These are phyloP conservation scores for Temnothorax rugatulus DNA, from an alignment of 2,888 invertebrate species.

Conservation along the genomic window DNA sequence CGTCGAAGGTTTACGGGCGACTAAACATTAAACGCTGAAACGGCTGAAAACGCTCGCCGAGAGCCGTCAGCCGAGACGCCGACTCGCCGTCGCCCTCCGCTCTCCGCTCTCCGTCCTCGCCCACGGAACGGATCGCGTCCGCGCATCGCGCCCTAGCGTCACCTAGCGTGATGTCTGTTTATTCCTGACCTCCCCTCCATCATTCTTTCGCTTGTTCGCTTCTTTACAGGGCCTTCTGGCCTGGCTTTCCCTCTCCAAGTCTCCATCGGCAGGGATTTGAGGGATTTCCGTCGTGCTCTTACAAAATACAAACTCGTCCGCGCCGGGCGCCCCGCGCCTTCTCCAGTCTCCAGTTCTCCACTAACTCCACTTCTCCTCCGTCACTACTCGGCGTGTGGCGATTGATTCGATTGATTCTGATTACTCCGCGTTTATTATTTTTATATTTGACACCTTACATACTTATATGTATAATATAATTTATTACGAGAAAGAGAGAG, in stretches of 20 bases:
- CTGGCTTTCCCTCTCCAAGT: background rate
- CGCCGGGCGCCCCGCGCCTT: background rate
- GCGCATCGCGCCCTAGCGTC: slow-evolving; percentile 22
- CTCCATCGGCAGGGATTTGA: background rate
- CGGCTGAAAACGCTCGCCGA: background rate
- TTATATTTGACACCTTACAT: background rate
- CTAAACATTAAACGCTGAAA: slow-evolving; percentile 38
- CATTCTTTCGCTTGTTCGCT: background rate
- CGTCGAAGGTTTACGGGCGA: slow-evolving; percentile 49
- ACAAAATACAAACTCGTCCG: background rate
- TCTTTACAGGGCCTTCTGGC: slow-evolving; percentile 40
- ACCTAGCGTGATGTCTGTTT: slow-evolving; percentile 59
- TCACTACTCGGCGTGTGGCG: background rate
- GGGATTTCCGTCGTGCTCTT: slow-evolving; percentile 23
- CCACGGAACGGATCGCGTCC: background rate
- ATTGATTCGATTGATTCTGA: slow-evolving; percentile 5
- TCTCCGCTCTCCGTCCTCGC: too few relatives aligned
- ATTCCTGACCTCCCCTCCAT: slow-evolving; percentile 49
- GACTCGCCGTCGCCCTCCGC: too few relatives aligned
- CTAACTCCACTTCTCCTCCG: too few relatives aligned
- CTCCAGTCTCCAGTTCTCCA: too few relatives aligned
- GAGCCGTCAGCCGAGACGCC: too few relatives aligned
- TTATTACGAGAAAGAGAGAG: too few relatives aligned
- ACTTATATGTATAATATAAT: background rate
- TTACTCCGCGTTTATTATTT: slow-evolving; percentile 1